These are phyloP conservation scores for Bombus breviceps DNA, from an alignment of 1,140 invertebrate genomes.

Conservation along the genomic window DNA sequence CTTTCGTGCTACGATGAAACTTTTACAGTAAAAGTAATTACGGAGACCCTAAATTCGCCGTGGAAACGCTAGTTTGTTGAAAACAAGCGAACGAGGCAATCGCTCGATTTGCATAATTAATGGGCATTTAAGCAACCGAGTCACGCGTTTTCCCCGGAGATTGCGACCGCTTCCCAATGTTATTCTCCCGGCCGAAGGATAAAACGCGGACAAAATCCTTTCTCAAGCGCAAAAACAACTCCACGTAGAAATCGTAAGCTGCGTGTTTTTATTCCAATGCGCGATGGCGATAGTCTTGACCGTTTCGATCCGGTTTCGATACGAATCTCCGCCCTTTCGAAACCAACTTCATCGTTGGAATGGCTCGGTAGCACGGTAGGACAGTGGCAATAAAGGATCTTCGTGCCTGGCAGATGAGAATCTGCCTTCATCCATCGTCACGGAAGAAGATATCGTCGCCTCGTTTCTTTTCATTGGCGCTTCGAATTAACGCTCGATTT, in stretches of 20 bases:
- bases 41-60: not conserved
- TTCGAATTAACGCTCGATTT: not conserved
- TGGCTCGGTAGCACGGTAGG: constrained; percentile 25
- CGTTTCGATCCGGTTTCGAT: constrained; percentile 37
- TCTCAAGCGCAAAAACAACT: not conserved
- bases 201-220: not conserved
- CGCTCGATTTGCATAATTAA: constrained; percentile 45
- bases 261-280: constrained; percentile 25
- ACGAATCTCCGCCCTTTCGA: constrained; percentile 16
- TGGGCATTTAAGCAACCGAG: constrained; percentile 42
- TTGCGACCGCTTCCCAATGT: not conserved
- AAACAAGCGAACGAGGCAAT: constrained; percentile 29
- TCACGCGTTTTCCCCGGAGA: constrained; percentile 24
- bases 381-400: constrained; percentile 13
- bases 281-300: not conserved
- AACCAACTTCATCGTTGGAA: constrained; percentile 10
- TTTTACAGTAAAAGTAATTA: not conserved
- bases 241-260: not conserved
- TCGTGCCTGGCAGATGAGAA: constrained; percentile 15
- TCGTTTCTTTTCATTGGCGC: not conserved
- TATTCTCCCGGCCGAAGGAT: not conserved
- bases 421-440: constrained; percentile 12
- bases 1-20: not conserved
- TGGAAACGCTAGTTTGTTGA: not conserved
- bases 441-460: not conserved